Evolutionary conservation across 2,113 vertebrate genomes (phyloP), one percentile per base, ranked within the genome.

Genomic region (Scomber colias): DNA sequence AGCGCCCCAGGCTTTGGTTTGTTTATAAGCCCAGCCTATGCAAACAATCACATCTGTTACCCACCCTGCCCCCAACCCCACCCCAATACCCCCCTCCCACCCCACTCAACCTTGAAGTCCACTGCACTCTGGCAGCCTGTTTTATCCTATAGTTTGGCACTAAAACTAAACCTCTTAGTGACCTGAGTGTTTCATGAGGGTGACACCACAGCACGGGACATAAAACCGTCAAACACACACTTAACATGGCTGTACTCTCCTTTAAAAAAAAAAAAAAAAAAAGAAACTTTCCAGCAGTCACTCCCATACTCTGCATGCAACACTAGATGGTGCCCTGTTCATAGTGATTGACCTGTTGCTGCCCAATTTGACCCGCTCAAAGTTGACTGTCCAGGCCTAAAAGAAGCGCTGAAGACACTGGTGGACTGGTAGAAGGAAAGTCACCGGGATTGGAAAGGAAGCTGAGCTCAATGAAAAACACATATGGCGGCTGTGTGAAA

Each of bases 301-400:
- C 35, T 83, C 73, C 40, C 62, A 87, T 90, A 69, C 89, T 87
- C 82, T 65, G 55, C 73, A 70, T 74, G 79, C 69, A 72, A 91
- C 92, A 92, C 91, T 92, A 93, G 92, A 88, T 90, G 92, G 92
- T 88, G 91, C 90, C 89, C 87, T 93, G 84, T 62, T 83, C 90
- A 75, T 53, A 84, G 84, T 5, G 15, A 66, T 77, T 77, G 87
- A 92, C 91, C 87, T 85, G 85, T 76, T 82, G 73, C 86, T 83
- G 83, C 63, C 84, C 84, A 17, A 9, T 50, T 4, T 83, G 85
- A 89, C 89, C 87, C 15, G 68, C 70, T 75, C 1, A 0, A 0
- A 12, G 65, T n/a, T 53, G 48, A n/a, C 17, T 6, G 31, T 19
- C 68, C 55, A 1, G 11, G 31, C 11, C 73, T 50, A 35, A 35